These are phyloP conservation scores for Pipistrellus pipistrellus DNA, from an alignment of 2,797 vertebrate genomes.

Conservation along the genomic window DNA sequence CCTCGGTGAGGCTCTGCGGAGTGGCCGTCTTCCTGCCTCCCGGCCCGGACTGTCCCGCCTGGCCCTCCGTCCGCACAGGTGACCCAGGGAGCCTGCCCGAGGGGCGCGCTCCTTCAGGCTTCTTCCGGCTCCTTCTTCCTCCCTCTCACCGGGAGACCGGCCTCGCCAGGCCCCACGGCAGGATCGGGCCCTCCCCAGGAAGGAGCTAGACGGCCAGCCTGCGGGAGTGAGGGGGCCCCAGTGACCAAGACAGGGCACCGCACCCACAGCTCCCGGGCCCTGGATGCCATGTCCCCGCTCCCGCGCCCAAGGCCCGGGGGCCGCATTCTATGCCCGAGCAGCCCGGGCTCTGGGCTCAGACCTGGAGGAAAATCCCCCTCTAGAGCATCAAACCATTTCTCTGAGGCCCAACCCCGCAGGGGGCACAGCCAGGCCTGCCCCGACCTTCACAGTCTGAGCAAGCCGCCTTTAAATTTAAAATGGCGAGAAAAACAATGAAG, in stretches of 20 bases:
- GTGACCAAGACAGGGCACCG: fast-evolving
- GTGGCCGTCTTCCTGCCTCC: background rate
- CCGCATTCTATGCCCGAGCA: background rate
- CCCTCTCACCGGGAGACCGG: background rate
- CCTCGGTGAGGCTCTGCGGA: background rate
- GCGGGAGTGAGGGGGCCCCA: background rate
- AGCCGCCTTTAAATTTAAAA: constrained; percentile 57
- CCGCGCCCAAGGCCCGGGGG: background rate
- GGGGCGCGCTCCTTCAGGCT: background rate
- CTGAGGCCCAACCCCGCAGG: fast-evolving
- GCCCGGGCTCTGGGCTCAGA: background rate
- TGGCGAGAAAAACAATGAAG: constrained; percentile 59
- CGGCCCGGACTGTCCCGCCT: fast-evolving
- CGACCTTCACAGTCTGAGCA: no score
- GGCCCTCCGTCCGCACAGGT: background rate
- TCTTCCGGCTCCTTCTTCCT: background rate
- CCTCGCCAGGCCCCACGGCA: background rate
- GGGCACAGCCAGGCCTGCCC: background rate
- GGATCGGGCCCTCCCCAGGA: background rate
- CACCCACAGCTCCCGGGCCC: background rate
- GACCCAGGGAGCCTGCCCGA: background rate
- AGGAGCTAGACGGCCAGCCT: background rate
- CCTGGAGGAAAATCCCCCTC: background rate
- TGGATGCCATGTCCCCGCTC: fast-evolving
- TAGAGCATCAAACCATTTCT: background rate